Evolutionary conservation across 2,797 vertebrate genomes (phyloP).

Genomic region (Cygnus olor): DNA sequence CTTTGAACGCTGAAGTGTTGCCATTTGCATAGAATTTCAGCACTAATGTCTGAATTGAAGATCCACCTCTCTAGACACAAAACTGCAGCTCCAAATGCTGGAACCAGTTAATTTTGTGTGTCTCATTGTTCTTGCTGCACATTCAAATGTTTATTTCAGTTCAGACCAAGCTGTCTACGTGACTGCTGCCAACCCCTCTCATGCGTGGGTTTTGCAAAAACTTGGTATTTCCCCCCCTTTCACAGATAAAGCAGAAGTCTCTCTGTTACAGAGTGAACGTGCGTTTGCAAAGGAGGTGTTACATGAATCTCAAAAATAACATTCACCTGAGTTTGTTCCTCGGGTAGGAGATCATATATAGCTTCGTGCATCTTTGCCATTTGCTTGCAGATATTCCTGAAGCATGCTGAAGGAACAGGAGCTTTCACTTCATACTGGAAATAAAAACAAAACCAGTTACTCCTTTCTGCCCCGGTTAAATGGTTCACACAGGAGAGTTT

Average conservation of each 20-base stretch:
- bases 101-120: background rate
- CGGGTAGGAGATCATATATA: constrained; percentile 92
- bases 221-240: background rate
- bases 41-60: background rate
- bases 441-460: background rate
- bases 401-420: constrained; percentile 94
- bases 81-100: background rate
- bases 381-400: constrained; percentile 97
- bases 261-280: background rate
- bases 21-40: background rate
- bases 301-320: background rate
- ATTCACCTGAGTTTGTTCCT: constrained; percentile 93
- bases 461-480: background rate
- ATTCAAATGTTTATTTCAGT: background rate
- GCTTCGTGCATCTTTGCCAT: constrained; percentile 99
- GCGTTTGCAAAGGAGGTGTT: background rate
- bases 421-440: constrained; percentile 97
- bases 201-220: background rate
- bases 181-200: background rate
- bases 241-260: background rate
- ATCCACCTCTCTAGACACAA: background rate
- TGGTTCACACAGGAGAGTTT: background rate
- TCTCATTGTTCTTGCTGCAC: background rate
- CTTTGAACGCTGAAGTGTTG: background rate
- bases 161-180: background rate